phyloP scores from a whole-genome alignment of 2,797 vertebrate genomes.

The Chaunax sp. region DNA sequence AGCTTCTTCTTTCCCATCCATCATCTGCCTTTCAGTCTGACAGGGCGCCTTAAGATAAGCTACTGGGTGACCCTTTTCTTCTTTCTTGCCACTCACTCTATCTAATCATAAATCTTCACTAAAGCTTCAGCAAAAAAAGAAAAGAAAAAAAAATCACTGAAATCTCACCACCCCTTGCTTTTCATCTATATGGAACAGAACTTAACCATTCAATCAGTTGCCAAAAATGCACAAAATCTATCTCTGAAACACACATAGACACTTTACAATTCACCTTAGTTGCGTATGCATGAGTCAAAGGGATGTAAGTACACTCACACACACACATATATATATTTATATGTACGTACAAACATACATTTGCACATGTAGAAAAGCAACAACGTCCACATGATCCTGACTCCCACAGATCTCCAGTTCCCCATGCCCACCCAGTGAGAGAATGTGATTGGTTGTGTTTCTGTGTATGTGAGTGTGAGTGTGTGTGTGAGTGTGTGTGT shows the following conservation, averaged over 20 bases:
- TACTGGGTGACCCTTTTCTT: slow-evolving; percentile 51
- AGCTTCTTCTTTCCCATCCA: slow-evolving; percentile 33
- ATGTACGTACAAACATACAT: slow-evolving; percentile 5
- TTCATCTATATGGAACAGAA: slow-evolving; percentile 20
- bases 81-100: slow-evolving; percentile 7
- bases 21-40: slow-evolving; percentile 33
- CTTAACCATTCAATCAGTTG: slow-evolving; percentile 37
- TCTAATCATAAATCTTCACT: slow-evolving; percentile 46
- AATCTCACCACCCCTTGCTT: background rate
- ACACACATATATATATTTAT: background rate
- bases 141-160: slow-evolving; percentile 10
- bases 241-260: slow-evolving; percentile 5
- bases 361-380: slow-evolving; percentile 28
- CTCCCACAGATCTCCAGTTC: slow-evolving; percentile 73
- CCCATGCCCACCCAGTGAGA: slow-evolving; percentile 66
- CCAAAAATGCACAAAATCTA: slow-evolving; percentile 8
- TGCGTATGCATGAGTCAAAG: slow-evolving; percentile 23
- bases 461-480: slow-evolving; percentile 15
- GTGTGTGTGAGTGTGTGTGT: slow-evolving; percentile 12
- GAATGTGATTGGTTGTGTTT: slow-evolving; percentile 55
- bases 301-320: slow-evolving; percentile 1
- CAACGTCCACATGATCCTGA: slow-evolving; percentile 60
- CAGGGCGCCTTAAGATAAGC: slow-evolving; percentile 51
- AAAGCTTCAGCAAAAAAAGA: slow-evolving; percentile 13
- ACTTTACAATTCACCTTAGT: slow-evolving; percentile 5